Percentiles rank a stretch among this genome's conserved stretches.
phyloP scores from a whole-genome alignment of 2,113 vertebrate species.

The Sander vitreus region DNA sequence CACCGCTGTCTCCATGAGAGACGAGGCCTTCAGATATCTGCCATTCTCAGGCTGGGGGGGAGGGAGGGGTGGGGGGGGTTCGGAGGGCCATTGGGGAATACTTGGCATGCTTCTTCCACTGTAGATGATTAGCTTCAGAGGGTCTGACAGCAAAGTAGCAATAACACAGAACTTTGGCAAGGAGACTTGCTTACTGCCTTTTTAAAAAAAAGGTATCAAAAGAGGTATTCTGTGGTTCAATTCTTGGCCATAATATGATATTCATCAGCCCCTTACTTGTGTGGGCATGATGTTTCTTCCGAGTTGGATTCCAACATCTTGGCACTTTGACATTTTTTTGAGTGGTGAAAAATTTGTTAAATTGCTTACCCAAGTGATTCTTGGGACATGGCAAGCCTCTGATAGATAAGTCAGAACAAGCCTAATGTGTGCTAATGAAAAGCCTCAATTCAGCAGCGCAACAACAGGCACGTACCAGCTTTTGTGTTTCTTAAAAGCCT shows the following conservation, averaged over 20 bases:
- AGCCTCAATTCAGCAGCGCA: conserved; percentile 29
- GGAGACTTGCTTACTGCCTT: neutral
- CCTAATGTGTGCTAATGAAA: conserved; percentile 53
- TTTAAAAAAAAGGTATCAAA: conserved; percentile 17
- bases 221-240: conserved; percentile 17
- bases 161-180: conserved; percentile 17
- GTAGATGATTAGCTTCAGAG: conserved; percentile 45
- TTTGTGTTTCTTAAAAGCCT: conserved; percentile 61
- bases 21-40: conserved; percentile 58
- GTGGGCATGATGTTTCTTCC: conserved; percentile 22
- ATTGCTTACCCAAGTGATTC: conserved; percentile 28
- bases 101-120: conserved; percentile 55
- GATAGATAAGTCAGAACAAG: conserved; percentile 73
- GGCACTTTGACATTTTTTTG: conserved; percentile 30
- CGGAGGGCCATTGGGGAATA: conserved; percentile 37
- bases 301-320: conserved; percentile 25
- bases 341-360: conserved; percentile 4
- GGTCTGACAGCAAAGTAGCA: conserved; percentile 42
- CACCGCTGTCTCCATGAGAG: conserved; percentile 72
- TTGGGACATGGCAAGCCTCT: conserved; percentile 37
- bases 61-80: too few relatives aligned
- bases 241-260: neutral
- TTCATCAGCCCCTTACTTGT: conserved; percentile 3
- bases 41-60: conserved; percentile 19
- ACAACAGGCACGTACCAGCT: conserved; percentile 47